Conservation (phyloP, 2,888 invertebrate genomes). For the Uropetala carovei region DNA sequence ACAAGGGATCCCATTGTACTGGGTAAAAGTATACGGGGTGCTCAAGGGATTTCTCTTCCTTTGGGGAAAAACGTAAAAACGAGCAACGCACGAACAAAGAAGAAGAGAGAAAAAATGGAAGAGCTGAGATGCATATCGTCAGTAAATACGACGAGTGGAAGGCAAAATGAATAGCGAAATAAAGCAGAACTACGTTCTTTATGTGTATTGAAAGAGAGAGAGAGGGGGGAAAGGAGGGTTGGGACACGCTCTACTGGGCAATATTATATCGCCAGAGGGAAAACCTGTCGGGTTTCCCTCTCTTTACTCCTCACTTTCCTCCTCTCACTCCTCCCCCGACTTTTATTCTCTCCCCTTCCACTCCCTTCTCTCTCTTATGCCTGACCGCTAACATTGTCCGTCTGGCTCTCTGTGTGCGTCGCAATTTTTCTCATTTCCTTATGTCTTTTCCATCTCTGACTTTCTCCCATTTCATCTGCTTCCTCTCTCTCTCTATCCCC, state of each 20-base stretch:
- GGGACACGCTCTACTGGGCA: neutral
- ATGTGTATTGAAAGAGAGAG: no score
- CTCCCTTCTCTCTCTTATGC: neutral
- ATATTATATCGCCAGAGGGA: neutral
- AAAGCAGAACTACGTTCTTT: no score
- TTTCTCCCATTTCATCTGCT: neutral
- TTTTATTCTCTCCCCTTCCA: neutral
- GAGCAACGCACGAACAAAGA: no score
- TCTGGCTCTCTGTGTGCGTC: neutral
- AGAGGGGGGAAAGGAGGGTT: neutral
- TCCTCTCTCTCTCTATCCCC: neutral
- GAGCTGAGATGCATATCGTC: no score
- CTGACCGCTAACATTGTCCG: neutral
- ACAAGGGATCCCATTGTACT: no score
- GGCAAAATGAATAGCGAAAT: no score
- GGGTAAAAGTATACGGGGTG: no score
- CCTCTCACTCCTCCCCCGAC: neutral
- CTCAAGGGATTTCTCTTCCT: no score
- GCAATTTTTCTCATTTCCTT: conserved; percentile 7
- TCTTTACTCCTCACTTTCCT: neutral
- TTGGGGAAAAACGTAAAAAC: no score
- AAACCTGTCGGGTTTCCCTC: neutral
- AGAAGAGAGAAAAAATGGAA: no score
- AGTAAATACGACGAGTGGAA: no score
- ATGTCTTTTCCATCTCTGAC: neutral